phyloP scores from a whole-genome alignment of 1,140 invertebrate genomes.

The Theocolax elegans region DNA sequence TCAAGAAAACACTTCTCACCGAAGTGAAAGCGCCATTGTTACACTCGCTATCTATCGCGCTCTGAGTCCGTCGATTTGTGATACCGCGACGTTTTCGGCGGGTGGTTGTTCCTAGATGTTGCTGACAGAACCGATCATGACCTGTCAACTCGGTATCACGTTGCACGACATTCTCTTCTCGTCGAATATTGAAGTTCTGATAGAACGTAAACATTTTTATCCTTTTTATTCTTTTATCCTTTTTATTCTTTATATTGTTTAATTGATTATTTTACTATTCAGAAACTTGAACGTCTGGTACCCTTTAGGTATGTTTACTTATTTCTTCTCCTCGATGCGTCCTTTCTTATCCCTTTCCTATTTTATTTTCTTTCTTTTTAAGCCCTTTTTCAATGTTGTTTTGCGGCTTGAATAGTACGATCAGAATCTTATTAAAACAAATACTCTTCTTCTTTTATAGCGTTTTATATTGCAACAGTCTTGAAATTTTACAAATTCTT shows the following conservation, averaged over 20 bases:
- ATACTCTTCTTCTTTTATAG: too few species aligned
- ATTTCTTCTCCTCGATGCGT: too few species aligned
- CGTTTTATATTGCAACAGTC: too few species aligned
- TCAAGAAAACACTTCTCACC: slow-evolving; percentile 64
- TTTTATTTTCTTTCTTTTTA: too few species aligned
- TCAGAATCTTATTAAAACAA: too few species aligned
- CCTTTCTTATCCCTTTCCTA: too few species aligned
- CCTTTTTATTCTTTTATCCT: not conserved
- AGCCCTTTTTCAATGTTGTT: too few species aligned
- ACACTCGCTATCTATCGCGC: slow-evolving; percentile 74
- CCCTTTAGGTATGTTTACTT: too few species aligned
- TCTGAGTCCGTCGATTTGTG: slow-evolving; percentile 74
- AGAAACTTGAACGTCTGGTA: not conserved
- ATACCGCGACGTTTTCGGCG: slow-evolving; percentile 68
- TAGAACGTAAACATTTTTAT: slow-evolving; percentile 80
- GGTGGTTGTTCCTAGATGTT: slow-evolving; percentile 70
- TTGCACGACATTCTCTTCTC: slow-evolving; percentile 71
- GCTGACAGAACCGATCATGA: slow-evolving; percentile 80
- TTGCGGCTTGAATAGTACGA: too few species aligned
- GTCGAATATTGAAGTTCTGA: slow-evolving; percentile 75
- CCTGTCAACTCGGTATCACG: slow-evolving; percentile 74
- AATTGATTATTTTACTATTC: too few species aligned
- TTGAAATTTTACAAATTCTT: too few species aligned
- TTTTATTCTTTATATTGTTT: too few species aligned
- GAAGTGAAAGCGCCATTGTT: slow-evolving; percentile 74